Percentiles rank a stretch among this genome's conserved stretches.
phyloP scores from a whole-genome alignment of 2,888 invertebrate genomes.

The Rhagophthalmus giganteus region DNA sequence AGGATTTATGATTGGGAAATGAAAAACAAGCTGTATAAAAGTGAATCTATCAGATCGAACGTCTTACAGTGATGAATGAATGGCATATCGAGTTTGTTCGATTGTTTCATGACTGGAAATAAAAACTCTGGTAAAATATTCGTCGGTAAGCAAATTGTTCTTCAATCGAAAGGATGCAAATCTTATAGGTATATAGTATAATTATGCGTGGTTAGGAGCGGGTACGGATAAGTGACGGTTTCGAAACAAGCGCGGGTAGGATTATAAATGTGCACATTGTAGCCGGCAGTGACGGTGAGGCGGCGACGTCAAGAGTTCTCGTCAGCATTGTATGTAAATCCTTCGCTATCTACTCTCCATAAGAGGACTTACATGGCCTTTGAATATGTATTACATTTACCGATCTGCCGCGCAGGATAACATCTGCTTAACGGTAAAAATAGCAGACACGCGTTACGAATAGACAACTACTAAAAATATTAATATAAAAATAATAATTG shows the following conservation, averaged over 20 bases:
- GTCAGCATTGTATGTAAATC: conserved; percentile 33
- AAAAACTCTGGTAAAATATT: conserved; percentile 23
- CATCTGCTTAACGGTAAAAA: conserved; percentile 32
- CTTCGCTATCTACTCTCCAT: conserved; percentile 32
- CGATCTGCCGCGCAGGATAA: conserved; percentile 34
- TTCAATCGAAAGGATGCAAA: conserved; percentile 26
- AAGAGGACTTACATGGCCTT: conserved; percentile 34
- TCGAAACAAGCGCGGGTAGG: conserved; percentile 28
- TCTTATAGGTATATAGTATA: conserved; percentile 24
- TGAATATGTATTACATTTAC: conserved; percentile 39
- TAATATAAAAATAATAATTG: not conserved
- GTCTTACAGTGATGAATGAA: conserved; percentile 15
- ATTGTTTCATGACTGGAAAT: conserved; percentile 21
- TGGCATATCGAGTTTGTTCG: conserved; percentile 10
- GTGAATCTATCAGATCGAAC: not conserved
- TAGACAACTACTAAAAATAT: conserved; percentile 18
- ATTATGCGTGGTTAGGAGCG: conserved; percentile 27
- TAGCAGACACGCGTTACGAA: conserved; percentile 26
- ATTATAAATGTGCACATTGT: conserved; percentile 33
- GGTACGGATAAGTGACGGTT: conserved; percentile 28
- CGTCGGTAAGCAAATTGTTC: conserved; percentile 25
- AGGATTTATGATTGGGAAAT: not conserved
- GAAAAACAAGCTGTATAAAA: not conserved
- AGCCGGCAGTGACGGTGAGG: conserved; percentile 30
- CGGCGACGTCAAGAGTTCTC: conserved; percentile 32